A percentile compares a stretch with the other conserved stretches of the same genome.
These are phyloP conservation scores for Pocillopora verrucosa DNA, from an alignment of 64 coral and sea anemone genomes.

Conservation along the genomic window DNA sequence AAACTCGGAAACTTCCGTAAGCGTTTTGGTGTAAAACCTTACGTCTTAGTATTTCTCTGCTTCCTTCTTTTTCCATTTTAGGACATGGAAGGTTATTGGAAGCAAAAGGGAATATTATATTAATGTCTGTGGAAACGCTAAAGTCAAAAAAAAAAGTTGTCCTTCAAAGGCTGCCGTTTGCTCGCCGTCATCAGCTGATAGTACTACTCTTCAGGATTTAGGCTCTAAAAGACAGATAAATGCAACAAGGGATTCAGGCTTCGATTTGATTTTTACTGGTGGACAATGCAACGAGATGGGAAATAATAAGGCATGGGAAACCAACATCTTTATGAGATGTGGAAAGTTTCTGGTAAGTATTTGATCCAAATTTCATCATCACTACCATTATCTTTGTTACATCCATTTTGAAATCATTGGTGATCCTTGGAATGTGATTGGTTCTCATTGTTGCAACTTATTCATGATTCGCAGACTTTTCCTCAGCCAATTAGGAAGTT, in stretches of 20 bases:
- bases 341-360: conserved; percentile 79
- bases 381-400: too few species aligned
- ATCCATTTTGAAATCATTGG: too few species aligned
- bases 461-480: too few species aligned
- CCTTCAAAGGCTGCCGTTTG: conserved; percentile 47
- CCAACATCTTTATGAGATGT: conserved; percentile 76
- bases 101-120: conserved; percentile 39
- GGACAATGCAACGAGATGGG: conserved; percentile 24
- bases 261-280: conserved; percentile 40
- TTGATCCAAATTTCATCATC: not conserved
- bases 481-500: too few species aligned
- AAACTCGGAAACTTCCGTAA: not conserved
- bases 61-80: conserved; percentile 1
- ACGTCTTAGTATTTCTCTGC: not conserved
- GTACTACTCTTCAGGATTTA: not conserved
- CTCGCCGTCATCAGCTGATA: not conserved
- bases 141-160: not conserved
- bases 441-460: too few species aligned
- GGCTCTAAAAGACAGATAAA: not conserved
- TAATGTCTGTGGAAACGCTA: conserved; percentile 45
- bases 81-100: conserved; percentile 50
- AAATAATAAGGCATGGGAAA: conserved; percentile 22
- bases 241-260: conserved; percentile 36
- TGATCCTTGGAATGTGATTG: too few species aligned
- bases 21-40: not conserved